Conservation (phyloP, 1,140 invertebrate genomes). For the Macrobrachium nipponense region DNA sequence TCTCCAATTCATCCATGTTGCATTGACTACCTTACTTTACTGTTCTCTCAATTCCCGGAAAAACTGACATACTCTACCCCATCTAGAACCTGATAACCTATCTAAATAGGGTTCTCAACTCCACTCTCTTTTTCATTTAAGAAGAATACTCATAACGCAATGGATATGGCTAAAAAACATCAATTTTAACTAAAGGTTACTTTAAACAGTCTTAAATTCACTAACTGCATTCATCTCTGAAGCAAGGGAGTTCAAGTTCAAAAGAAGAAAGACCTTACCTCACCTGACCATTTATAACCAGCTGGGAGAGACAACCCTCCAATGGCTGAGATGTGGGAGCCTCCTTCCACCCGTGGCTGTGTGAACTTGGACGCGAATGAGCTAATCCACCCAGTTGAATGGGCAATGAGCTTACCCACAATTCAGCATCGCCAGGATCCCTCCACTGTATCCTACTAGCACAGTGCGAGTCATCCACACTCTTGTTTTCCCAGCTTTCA, state of each 20-base stretch:
- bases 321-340: constrained; percentile 31
- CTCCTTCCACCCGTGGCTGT: constrained; percentile 29
- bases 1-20: no score
- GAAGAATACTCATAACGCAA: no score
- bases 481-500: constrained; percentile 1
- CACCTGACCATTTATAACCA: constrained; percentile 39
- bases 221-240: neutral
- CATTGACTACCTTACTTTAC: no score
- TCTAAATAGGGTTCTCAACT: no score
- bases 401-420: constrained; percentile 9
- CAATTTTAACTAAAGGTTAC: neutral
- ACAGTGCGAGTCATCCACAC: neutral
- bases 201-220: neutral
- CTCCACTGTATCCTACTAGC: neutral
- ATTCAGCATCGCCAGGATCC: constrained; percentile 1
- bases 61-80: no score
- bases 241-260: neutral
- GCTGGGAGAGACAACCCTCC: constrained; percentile 45
- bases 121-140: no score
- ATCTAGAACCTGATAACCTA: no score
- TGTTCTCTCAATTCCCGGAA: no score
- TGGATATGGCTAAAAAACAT: no score
- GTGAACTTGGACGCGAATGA: constrained; percentile 34
- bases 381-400: constrained; percentile 37
- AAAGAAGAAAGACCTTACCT: neutral